Percentiles rank a stretch among this genome's conserved stretches.
Evolutionary conservation across 2,113 vertebrate species (phyloP).

Genomic region (Microtus richardsoni): DNA sequence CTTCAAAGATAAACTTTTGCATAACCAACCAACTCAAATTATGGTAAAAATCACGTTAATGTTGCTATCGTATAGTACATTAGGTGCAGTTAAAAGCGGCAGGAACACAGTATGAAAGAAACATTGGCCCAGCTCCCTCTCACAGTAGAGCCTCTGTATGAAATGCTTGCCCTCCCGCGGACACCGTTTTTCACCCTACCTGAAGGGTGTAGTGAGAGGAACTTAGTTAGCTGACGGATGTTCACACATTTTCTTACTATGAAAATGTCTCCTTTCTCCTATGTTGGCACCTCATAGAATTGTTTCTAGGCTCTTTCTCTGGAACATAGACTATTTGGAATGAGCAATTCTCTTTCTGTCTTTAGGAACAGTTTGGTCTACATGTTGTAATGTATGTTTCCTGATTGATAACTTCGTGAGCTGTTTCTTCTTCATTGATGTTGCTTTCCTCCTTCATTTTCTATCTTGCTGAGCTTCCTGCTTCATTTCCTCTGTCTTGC

Average conservation of each 20-base stretch:
- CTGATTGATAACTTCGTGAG: background rate
- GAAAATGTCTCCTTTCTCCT: conserved; percentile 45
- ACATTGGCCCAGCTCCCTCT: conserved; percentile 10
- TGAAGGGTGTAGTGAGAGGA: conserved; percentile 47
- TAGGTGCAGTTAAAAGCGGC: conserved; percentile 5
- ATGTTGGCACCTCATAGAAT: conserved; percentile 48
- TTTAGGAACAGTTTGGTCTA: conserved; percentile 49
- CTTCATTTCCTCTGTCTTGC: background rate
- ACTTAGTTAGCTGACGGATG: conserved; percentile 58
- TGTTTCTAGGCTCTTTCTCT: conserved; percentile 57
- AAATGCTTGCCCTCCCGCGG: conserved; percentile 1
- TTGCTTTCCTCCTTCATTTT: conserved; percentile 53
- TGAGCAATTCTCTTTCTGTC: conserved; percentile 58
- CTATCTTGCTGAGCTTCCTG: background rate
- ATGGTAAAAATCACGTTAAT: conserved; percentile 54
- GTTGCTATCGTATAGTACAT: conserved; percentile 20
- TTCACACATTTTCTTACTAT: conserved; percentile 50
- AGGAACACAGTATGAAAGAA: conserved; percentile 36
- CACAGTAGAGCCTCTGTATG: conserved; percentile 48
- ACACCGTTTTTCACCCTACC: conserved; percentile 50
- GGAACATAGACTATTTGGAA: conserved; percentile 44
- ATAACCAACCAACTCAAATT: conserved; percentile 29
- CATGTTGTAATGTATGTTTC: conserved; percentile 35
- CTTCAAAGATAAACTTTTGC: conserved; percentile 54
- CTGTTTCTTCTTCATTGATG: conserved; percentile 35